Evolutionary conservation across 2,113 vertebrate species (phyloP).

Genomic region (Chaetops frenatus): DNA sequence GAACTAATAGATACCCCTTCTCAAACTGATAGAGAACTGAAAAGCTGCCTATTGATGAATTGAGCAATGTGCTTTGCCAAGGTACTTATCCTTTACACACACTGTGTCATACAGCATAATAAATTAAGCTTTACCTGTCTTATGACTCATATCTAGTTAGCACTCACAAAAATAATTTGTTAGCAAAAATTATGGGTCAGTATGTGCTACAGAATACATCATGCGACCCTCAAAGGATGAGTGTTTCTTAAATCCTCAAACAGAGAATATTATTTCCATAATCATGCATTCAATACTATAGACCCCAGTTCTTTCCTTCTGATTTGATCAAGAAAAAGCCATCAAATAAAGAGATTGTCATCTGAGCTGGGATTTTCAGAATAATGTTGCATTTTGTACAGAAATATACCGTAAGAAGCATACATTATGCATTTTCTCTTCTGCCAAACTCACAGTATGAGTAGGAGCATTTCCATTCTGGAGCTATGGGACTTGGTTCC

Average conservation of each 20-base stretch:
- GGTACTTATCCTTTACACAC: background rate
- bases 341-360: background rate
- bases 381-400: background rate
- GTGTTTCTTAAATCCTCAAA: background rate
- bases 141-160: background rate
- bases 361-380: background rate
- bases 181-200: background rate
- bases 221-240: background rate
- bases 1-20: background rate
- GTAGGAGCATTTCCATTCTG: background rate
- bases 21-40: background rate
- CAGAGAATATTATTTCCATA: background rate
- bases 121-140: background rate
- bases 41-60: background rate
- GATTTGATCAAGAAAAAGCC: background rate
- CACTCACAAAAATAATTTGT: background rate
- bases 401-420: background rate
- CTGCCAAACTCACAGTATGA: background rate
- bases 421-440: background rate
- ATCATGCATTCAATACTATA: background rate
- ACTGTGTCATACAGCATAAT: background rate
- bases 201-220: background rate
- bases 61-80: background rate
- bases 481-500: background rate
- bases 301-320: background rate